Evolutionary conservation across 2,113 vertebrate species (phyloP), one percentile per base, ranked within the genome.

Genomic region (Leucoraja erinaceus): DNA sequence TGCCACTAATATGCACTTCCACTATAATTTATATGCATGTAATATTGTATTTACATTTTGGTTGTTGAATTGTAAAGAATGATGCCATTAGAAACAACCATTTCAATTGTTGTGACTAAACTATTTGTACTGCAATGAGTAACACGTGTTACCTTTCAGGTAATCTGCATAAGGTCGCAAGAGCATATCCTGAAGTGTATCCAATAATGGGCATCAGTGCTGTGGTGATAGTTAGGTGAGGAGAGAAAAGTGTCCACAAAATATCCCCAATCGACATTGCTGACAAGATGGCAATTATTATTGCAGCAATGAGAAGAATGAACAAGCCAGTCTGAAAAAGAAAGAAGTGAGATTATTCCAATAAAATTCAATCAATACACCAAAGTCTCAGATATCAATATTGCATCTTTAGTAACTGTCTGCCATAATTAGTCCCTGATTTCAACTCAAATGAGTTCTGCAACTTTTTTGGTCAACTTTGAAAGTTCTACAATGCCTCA

Each of bases 131-230:
- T 70, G 18, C 20, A 91, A 72, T 72, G 38, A 72, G 74, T 76
- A 8, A 59, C 47, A 68, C 63, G 95, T 95, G 0, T 94, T 96
- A 98, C 98, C 66, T 10, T 78, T 94, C 94, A 33, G 94, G 95
- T 93, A 97, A 95, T 93, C 93, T 94, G 95, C 97, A 97, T 78
- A 96, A 22, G 7, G 93, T 38, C 7, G 97, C 97, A 93, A 97
- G 94, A 92, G 94, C 0, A 0, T 97, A 98, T 93, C 98, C 97
- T 93, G 98, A 92, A 6, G 94, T 94, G 93, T 96, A 98, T 90
- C 98, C 98, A 38, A 92, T 94, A 7, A 97, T 93, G 20, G 97
- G 97, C 97, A 98, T 97, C 93, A 98, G 94, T 54, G 95, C 95
- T 74, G 96, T 97, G 66, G 94, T 96, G 18, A 93, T 88, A 90